Evolutionary conservation across 2,113 vertebrate species (phyloP).

Genomic region (Heterocephalus glaber): DNA sequence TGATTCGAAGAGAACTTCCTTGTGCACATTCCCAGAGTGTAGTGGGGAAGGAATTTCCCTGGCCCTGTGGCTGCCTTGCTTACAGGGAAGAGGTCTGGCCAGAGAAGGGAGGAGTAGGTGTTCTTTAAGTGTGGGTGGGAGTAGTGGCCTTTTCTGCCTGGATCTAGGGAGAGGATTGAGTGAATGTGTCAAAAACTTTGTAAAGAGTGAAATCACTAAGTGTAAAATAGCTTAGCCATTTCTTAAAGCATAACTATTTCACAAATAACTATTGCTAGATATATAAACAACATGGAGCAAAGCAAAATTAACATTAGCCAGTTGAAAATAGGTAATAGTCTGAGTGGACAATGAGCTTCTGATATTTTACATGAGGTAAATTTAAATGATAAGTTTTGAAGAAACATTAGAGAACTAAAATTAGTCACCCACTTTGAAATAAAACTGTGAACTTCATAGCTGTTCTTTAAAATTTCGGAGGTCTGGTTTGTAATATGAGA

Average conservation of each 20-base stretch:
- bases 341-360: not conserved
- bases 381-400: slow-evolving; percentile 31
- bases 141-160: not conserved
- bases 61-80: not conserved
- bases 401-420: not conserved
- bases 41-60: not conserved
- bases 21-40: no score
- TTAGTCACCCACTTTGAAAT: not conserved
- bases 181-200: not conserved
- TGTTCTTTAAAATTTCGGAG: slow-evolving; percentile 4
- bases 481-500: not conserved
- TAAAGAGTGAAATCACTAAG: not conserved
- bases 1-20: not conserved
- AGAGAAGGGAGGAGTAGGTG: not conserved
- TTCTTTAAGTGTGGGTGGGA: not conserved
- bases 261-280: not conserved
- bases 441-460: not conserved
- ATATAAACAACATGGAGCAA: not conserved
- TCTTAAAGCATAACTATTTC: slow-evolving; percentile 26
- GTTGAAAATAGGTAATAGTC: not conserved
- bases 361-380: not conserved
- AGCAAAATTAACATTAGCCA: not conserved
- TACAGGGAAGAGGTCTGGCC: not conserved
- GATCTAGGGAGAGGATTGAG: not conserved
- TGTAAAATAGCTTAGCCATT: not conserved